Conservation (phyloP, 2,888 invertebrate genomes). For the Phlogophora meticulosa region DNA sequence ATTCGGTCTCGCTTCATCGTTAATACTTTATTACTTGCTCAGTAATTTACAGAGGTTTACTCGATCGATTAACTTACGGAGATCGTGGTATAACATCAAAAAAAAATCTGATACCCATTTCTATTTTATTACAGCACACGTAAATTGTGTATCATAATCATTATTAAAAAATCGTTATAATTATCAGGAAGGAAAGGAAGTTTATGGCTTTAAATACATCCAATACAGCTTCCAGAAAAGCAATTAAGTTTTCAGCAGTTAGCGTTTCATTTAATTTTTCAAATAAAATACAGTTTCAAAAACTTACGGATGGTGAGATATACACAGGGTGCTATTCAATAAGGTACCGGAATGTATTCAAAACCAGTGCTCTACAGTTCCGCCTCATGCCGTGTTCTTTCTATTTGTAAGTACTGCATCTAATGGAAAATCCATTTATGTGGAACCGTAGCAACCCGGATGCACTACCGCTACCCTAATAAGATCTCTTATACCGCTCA, state of each 20-base stretch:
- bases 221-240: slow-evolving; percentile 20
- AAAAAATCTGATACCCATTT: neutral
- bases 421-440: slow-evolving; percentile 83
- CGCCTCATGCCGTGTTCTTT: slow-evolving; percentile 67
- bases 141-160: slow-evolving; percentile 5
- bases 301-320: slow-evolving; percentile 24
- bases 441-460: slow-evolving; percentile 69
- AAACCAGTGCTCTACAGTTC: slow-evolving; percentile 55
- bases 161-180: slow-evolving; percentile 7
- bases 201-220: slow-evolving; percentile 9
- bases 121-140: neutral
- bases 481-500: slow-evolving; percentile 66
- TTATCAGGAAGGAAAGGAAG: slow-evolving; percentile 17
- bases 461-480: slow-evolving; percentile 68
- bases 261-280: slow-evolving; percentile 2
- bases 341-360: slow-evolving; percentile 70
- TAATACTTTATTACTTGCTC: slow-evolving; percentile 38
- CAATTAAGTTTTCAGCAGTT: slow-evolving; percentile 22
- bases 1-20: slow-evolving; percentile 33
- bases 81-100: slow-evolving; percentile 15
- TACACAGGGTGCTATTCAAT: slow-evolving; percentile 54
- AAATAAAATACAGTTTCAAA: slow-evolving; percentile 28
- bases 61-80: slow-evolving; percentile 23
- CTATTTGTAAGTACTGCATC: slow-evolving; percentile 69
- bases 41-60: slow-evolving; percentile 36